Percentiles rank a stretch among this genome's conserved stretches.
Conservation (phyloP, 1,140 invertebrate species). For the Babylonia areolata region DNA sequence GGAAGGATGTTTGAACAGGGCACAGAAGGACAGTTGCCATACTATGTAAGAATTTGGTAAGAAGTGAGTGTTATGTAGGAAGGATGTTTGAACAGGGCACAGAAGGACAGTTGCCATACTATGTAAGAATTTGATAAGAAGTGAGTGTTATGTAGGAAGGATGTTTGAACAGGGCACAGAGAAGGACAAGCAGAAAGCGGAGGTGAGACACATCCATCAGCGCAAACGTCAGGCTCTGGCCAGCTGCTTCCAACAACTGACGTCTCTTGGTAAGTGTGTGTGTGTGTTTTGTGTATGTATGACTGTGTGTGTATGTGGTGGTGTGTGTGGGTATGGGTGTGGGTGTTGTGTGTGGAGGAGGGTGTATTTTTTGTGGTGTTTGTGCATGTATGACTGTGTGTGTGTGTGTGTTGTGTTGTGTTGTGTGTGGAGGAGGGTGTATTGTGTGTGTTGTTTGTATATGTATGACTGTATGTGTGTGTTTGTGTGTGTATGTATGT, state of each 20-base stretch:
- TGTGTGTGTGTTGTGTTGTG: conserved; percentile 9
- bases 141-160: neutral
- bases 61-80: no score
- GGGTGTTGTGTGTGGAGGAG: neutral
- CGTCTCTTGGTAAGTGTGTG: conserved; percentile 73
- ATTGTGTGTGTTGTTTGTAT: no score
- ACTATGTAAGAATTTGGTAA: no score
- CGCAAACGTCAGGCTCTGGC: conserved; percentile 88
- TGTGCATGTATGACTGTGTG: conserved; percentile 10
- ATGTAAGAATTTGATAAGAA: no score
- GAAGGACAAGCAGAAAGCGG: conserved; percentile 87
- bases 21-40: no score
- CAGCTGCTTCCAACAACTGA: conserved; percentile 88
- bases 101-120: no score
- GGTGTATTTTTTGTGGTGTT: neutral
- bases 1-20: no score
- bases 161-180: conserved; percentile 76
- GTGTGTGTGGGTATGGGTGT: neutral
- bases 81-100: no score
- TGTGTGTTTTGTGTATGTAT: conserved; percentile 14
- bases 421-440: no score
- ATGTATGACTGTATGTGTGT: no score
- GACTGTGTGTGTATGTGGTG: conserved; percentile 3
- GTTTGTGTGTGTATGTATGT: no score
- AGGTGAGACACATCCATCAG: conserved; percentile 85